phyloP scores from a whole-genome alignment of 2,888 invertebrate species.

The Phania funesta region DNA sequence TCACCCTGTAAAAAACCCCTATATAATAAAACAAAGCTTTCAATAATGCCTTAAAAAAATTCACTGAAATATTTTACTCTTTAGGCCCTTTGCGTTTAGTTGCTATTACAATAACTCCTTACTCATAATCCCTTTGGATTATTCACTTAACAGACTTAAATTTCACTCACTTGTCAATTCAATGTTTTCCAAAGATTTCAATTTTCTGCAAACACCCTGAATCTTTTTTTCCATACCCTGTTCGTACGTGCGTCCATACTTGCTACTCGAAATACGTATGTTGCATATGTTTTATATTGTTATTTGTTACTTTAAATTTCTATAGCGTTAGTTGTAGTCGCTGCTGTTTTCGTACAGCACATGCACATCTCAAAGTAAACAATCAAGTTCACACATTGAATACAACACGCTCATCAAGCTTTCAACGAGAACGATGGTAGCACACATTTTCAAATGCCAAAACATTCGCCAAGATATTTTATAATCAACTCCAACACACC shows the following conservation, averaged over 20 bases:
- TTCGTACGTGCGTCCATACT: background rate
- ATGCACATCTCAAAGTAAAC: conserved; percentile 55
- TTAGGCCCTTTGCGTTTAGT: no score
- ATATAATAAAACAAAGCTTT: no score
- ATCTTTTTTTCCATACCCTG: background rate
- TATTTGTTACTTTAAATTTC: background rate
- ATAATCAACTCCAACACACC: conserved; percentile 14
- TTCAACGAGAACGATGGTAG: conserved; percentile 38
- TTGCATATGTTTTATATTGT: background rate
- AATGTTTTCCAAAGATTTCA: conserved; percentile 26
- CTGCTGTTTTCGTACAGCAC: conserved; percentile 34
- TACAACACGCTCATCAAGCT: conserved; percentile 31
- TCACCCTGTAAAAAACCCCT: no score
- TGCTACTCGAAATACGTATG: background rate
- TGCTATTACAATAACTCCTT: background rate
- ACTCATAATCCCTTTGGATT: background rate
- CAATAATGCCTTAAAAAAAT: no score
- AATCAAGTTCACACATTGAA: conserved; percentile 61
- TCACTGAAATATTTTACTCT: no score
- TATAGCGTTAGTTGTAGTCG: background rate
- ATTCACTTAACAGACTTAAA: background rate
- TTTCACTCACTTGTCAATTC: conserved; percentile 8
- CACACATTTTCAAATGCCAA: conserved; percentile 57
- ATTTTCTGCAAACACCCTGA: background rate
- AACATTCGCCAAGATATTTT: conserved; percentile 57